Evolutionary conservation across 2,113 vertebrate species (phyloP).

Genomic region (Empidonax alnorum): DNA sequence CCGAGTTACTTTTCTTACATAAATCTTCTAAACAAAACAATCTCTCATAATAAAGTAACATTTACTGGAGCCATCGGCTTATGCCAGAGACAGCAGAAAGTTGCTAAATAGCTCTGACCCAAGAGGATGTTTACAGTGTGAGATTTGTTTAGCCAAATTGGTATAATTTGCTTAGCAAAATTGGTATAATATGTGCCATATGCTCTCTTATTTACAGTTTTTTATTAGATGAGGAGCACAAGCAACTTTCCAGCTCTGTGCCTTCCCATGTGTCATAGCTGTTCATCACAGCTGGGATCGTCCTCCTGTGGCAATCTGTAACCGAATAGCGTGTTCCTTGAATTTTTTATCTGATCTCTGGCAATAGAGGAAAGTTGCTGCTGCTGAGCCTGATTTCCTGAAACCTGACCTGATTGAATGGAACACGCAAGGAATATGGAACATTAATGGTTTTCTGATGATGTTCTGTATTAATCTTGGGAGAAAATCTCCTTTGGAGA

Average conservation of each 20-base stretch:
- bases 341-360: neutral
- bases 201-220: slow-evolving; percentile 69
- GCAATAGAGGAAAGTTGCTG: neutral
- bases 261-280: neutral
- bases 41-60: slow-evolving; percentile 37
- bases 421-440: neutral
- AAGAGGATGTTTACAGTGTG: slow-evolving; percentile 68
- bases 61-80: slow-evolving; percentile 15
- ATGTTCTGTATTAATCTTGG: neutral
- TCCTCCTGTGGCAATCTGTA: neutral
- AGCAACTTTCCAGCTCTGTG: neutral
- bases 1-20: slow-evolving; percentile 4
- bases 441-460: neutral
- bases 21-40: slow-evolving; percentile 41
- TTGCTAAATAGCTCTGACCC: slow-evolving; percentile 43
- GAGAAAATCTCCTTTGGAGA: neutral
- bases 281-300: slow-evolving; percentile 39
- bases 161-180: slow-evolving; percentile 55
- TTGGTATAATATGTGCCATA: slow-evolving; percentile 60
- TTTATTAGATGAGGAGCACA: neutral
- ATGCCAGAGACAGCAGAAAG: slow-evolving; percentile 50
- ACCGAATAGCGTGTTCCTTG: neutral
- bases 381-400: neutral
- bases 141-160: slow-evolving; percentile 37
- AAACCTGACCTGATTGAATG: neutral